These are phyloP conservation scores for Bettongia penicillata DNA, from an alignment of 2,113 vertebrate species.

Conservation along the genomic window DNA sequence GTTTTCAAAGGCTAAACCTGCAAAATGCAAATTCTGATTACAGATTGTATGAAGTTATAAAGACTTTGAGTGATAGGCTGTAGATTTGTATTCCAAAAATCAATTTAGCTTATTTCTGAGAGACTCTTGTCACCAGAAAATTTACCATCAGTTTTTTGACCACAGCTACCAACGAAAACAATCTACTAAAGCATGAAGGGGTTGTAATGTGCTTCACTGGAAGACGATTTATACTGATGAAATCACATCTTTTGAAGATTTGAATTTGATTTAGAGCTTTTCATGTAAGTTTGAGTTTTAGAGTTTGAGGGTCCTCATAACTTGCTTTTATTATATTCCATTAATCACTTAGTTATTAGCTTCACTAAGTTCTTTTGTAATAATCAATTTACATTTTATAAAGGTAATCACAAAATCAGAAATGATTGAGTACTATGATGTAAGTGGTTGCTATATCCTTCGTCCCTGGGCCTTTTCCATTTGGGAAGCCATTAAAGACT, in stretches of 20 bases:
- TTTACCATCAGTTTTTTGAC: neutral
- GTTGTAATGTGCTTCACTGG: neutral
- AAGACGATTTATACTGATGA: neutral
- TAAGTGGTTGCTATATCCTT: slow-evolving; percentile 97
- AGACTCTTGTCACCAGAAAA: too few relatives aligned
- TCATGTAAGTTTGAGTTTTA: neutral
- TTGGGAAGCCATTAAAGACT: slow-evolving; percentile 96
- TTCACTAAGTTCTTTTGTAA: neutral
- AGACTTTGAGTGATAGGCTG: too few relatives aligned
- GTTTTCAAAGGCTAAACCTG: too few relatives aligned
- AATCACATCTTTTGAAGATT: neutral
- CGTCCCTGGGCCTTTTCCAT: slow-evolving; percentile 95
- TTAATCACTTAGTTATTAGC: neutral
- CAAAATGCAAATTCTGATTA: too few relatives aligned
- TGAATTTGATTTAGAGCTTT: neutral
- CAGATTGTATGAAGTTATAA: too few relatives aligned
- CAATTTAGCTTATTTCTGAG: too few relatives aligned
- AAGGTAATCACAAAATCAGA: slow-evolving; percentile 99
- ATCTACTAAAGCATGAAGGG: neutral
- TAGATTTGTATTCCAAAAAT: too few relatives aligned
- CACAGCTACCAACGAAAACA: neutral
- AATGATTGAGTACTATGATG: slow-evolving; percentile 99
- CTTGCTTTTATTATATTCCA: neutral
- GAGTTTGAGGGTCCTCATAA: neutral
- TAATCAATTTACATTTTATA: slow-evolving; percentile 62